Evolutionary conservation across 1,140 invertebrate genomes (phyloP).

Genomic region (Drosophila kurseongensis): DNA sequence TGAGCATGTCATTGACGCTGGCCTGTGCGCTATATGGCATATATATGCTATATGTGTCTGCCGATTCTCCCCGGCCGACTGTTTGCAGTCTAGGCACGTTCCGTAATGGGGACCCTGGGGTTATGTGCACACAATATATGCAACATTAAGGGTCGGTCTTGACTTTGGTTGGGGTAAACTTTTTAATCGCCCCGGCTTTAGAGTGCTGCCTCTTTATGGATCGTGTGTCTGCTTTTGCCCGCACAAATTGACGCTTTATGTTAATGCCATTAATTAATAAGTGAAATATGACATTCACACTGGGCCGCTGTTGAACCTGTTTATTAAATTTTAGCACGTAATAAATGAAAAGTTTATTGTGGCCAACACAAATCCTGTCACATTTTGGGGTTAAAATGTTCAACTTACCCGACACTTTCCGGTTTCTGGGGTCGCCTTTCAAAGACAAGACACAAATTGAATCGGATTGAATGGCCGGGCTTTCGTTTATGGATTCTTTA

Average conservation of each 20-base stretch:
- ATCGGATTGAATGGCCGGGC: slow-evolving; percentile 35
- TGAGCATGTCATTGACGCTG: slow-evolving; percentile 75
- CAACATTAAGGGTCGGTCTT: slow-evolving; percentile 55
- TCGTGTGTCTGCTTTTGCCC: slow-evolving; percentile 17
- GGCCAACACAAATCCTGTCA: slow-evolving; percentile 20
- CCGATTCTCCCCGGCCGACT: slow-evolving; percentile 30
- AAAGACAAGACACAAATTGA: slow-evolving; percentile 29
- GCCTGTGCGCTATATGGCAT: slow-evolving; percentile 15
- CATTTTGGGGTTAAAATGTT: slow-evolving; percentile 12
- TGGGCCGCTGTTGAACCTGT: slow-evolving; percentile 57
- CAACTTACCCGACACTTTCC: slow-evolving; percentile 18
- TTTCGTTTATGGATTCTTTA: slow-evolving; percentile 58
- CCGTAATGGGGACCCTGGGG: slow-evolving; percentile 50
- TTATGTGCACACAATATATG: slow-evolving; percentile 61
- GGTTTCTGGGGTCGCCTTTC: slow-evolving; percentile 4
- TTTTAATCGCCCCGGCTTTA: slow-evolving; percentile 75
- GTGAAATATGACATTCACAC: slow-evolving; percentile 71
- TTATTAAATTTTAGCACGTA: slow-evolving; percentile 81
- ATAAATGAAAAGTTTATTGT: slow-evolving; percentile 69
- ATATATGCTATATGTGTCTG: slow-evolving; percentile 35
- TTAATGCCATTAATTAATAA: slow-evolving; percentile 82
- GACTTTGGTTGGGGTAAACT: slow-evolving; percentile 61
- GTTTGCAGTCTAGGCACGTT: slow-evolving; percentile 76
- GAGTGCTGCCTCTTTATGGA: slow-evolving; percentile 29
- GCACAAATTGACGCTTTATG: slow-evolving; percentile 77